Evolutionary conservation across 2,888 invertebrate genomes (phyloP).

Genomic region (Lasioglossum zephyrum): DNA sequence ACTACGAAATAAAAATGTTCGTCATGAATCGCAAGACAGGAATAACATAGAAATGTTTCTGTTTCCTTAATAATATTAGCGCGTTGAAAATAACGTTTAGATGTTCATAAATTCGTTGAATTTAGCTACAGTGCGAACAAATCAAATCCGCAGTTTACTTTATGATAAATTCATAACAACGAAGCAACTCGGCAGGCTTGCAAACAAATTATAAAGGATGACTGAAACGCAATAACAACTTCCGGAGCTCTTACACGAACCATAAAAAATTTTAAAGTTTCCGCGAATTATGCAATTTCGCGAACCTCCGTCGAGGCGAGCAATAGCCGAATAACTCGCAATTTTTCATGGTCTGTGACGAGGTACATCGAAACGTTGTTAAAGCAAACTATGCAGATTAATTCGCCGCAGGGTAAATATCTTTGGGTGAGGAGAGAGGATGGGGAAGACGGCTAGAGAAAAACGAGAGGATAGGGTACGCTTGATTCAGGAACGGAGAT

Average conservation of each 20-base stretch:
- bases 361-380: constrained; percentile 35
- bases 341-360: background rate
- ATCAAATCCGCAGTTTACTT: background rate
- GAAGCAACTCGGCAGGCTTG: background rate
- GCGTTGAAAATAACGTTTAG: background rate
- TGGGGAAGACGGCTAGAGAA: background rate
- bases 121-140: background rate
- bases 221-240: background rate
- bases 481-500: constrained; percentile 47
- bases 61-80: background rate
- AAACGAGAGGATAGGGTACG: constrained; percentile 12
- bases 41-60: background rate
- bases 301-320: background rate
- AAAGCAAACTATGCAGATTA: constrained; percentile 55
- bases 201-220: background rate
- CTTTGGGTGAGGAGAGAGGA: too few species aligned
- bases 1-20: background rate
- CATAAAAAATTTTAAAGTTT: background rate
- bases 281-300: background rate
- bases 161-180: background rate
- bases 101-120: background rate
- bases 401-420: constrained; percentile 24
- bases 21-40: background rate
- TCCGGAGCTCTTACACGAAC: background rate
- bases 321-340: background rate